Conservation (phyloP, 2,888 invertebrate species). For the Cloeon dipterum region DNA sequence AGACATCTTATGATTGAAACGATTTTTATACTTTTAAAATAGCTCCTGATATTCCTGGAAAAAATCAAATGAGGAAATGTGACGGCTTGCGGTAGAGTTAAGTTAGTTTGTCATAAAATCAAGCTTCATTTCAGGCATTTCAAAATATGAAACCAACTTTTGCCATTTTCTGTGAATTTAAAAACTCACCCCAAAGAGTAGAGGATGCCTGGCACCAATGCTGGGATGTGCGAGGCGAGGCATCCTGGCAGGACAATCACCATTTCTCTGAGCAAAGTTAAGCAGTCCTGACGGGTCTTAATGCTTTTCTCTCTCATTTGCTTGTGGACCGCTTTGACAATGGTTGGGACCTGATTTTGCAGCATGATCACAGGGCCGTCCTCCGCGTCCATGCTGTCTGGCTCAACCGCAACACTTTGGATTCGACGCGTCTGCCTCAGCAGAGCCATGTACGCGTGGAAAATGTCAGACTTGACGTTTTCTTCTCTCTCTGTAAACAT, state of each 20-base stretch:
- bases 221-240: constrained; percentile 58
- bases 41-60: too few relatives aligned
- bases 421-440: constrained; percentile 58
- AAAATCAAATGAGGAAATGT: too few relatives aligned
- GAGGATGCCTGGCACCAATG: constrained; percentile 70
- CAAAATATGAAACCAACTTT: background rate
- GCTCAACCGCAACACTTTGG: constrained; percentile 34
- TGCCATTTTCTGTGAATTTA: too few relatives aligned
- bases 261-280: constrained; percentile 73
- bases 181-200: constrained; percentile 43
- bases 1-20: background rate
- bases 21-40: too few relatives aligned
- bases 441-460: constrained; percentile 86
- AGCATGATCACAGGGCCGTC: constrained; percentile 38
- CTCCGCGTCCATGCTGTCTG: constrained; percentile 46
- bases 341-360: constrained; percentile 32
- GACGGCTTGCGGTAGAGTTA: too few relatives aligned
- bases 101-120: background rate
- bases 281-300: constrained; percentile 78
- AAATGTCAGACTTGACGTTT: constrained; percentile 95
- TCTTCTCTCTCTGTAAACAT: constrained; percentile 69
- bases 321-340: constrained; percentile 75
- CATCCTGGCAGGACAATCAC: constrained; percentile 76
- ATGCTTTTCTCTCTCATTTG: constrained; percentile 68
- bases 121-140: background rate